Conservation (phyloP, 2,113 vertebrate genomes). For the Acanthisitta chloris region DNA sequence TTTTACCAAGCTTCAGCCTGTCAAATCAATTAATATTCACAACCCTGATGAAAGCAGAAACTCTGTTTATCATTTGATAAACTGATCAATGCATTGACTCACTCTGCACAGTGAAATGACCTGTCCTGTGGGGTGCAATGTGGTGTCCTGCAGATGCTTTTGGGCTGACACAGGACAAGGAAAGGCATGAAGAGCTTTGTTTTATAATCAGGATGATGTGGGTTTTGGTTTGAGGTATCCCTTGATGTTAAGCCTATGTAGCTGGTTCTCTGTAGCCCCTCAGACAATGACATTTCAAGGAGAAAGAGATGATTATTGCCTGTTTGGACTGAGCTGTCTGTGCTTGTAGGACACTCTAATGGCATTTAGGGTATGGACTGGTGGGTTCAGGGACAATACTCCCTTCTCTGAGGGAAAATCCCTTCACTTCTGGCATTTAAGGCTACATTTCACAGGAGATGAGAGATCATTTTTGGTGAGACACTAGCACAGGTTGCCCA, state of each 20-base stretch:
- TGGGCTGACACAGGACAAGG: neutral
- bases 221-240: neutral
- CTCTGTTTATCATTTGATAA: slow-evolving; percentile 30
- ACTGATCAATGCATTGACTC: neutral
- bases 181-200: neutral
- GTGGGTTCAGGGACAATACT: too few species aligned
- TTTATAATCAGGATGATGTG: neutral
- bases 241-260: neutral
- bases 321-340: neutral
- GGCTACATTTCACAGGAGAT: neutral
- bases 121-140: neutral
- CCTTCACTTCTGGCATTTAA: neutral
- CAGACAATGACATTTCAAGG: neutral
- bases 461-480: too few species aligned
- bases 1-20: slow-evolving; percentile 54
- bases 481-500: too few species aligned
- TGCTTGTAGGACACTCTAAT: neutral
- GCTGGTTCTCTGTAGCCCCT: neutral
- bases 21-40: slow-evolving; percentile 67
- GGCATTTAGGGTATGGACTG: too few species aligned
- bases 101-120: neutral
- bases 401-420: neutral
- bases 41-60: slow-evolving; percentile 26
- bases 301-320: neutral
- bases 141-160: neutral